Evolutionary conservation across 2,797 vertebrate species (phyloP), one percentile per base, ranked within the genome.

Genomic region (Varecia variegata): DNA sequence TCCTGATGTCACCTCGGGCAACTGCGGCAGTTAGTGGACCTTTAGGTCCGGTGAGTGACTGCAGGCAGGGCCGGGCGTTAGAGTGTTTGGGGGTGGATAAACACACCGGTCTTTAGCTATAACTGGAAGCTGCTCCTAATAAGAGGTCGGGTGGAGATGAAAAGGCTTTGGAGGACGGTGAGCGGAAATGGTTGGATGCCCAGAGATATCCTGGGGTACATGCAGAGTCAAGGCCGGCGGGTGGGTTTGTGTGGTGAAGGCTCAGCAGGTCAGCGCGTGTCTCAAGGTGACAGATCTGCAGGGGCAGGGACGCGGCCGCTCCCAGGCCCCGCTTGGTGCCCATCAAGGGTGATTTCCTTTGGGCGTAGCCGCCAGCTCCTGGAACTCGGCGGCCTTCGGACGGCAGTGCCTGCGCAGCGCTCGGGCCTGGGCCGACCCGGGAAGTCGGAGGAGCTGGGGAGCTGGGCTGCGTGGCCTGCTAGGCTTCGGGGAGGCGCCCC

Each of bases 381-480:
- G 52, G 23, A 14, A 11, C 25, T 1, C 0, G 0, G 60, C 15
- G 70, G 65, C 62, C 12, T 40, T 47, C 1, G 1, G 5, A 14
- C 35, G 0, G 38, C 62, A 67, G 62, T 67, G 30, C 30, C 92
- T 7, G 90, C n/a, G 18, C 65, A 3, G 40, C 32, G 60, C 65
- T 89, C 32, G 0, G 47, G 68, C 47, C 76, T 7, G 56, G 30
- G 79, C 40, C 2, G 5, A 21, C 25, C 65, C 7, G 17, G 15
- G 76, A 38, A 27, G n/a, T 30, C 54, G 0, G 90, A 40, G 1
- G 45, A 32, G 32, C 60, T 7, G 52, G 40, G 68, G 7, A 15
- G 47, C 62, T 17, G 7, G 81, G 45, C 9, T 2, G 40, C 27
- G 23, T 56, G 1, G 20, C 62, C 7, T 0, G 50, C 8, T 7